Conservation (phyloP, 2,888 invertebrate genomes). For the Spodoptera picta region DNA sequence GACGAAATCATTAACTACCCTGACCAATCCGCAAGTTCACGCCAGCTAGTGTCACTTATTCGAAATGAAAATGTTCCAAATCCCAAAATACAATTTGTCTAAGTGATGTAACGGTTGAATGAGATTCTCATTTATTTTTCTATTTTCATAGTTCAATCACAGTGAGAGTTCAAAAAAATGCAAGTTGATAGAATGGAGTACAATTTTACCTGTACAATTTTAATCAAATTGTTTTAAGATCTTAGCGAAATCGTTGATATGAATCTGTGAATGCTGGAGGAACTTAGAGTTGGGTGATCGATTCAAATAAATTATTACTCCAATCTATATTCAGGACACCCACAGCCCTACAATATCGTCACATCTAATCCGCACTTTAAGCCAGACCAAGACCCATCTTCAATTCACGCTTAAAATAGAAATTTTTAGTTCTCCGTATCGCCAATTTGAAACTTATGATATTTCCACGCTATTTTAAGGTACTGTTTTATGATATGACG, state of each 20-base stretch:
- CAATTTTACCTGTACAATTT: conserved; percentile 23
- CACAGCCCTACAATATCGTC: not conserved
- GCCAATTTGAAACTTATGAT: no score
- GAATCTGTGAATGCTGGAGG: conserved; percentile 10
- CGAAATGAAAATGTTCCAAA: conserved; percentile 49
- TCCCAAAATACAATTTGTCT: conserved; percentile 49
- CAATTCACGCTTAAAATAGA: conserved; percentile 6
- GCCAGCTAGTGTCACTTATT: conserved; percentile 19
- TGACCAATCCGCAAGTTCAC: conserved; percentile 35
- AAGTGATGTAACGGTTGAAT: conserved; percentile 43
- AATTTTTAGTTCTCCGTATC: no score
- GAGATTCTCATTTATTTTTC: conserved; percentile 50
- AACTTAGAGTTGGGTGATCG: not conserved
- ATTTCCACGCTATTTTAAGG: no score
- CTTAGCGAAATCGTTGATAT: conserved; percentile 16
- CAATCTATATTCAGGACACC: conserved; percentile 9
- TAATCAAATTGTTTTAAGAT: conserved; percentile 30
- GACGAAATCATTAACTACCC: conserved; percentile 16
- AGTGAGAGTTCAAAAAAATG: conserved; percentile 26
- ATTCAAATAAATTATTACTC: conserved; percentile 18
- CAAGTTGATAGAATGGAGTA: conserved; percentile 10
- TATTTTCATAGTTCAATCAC: conserved; percentile 44
- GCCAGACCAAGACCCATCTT: conserved; percentile 2
- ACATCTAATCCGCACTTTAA: conserved; percentile 1
- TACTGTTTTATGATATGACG: not conserved